Evolutionary conservation across 2,797 vertebrate species (phyloP).

Genomic region (Anabacerthia variegaticeps): DNA sequence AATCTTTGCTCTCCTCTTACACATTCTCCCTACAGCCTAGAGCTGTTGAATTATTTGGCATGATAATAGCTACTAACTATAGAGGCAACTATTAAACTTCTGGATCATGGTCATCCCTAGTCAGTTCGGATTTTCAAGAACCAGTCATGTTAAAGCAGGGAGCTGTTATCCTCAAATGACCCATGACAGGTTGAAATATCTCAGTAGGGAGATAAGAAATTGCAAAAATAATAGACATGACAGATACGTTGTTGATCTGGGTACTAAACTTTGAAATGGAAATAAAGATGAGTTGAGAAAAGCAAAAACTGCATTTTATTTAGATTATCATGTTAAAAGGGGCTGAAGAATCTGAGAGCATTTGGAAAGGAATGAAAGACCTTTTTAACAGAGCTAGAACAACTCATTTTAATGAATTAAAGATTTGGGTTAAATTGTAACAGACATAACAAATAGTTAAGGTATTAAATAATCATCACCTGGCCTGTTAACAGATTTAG

Average conservation of each 20-base stretch:
- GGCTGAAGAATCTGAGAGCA: background rate
- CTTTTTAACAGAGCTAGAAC: slow-evolving; percentile 19
- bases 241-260: background rate
- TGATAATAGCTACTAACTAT: background rate
- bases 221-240: slow-evolving; percentile 7
- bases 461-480: slow-evolving; percentile 59
- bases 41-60: background rate
- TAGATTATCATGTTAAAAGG: slow-evolving; percentile 29
- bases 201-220: slow-evolving; percentile 27
- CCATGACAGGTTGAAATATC: background rate
- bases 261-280: slow-evolving; percentile 49
- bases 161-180: slow-evolving; percentile 54
- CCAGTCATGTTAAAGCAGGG: background rate
- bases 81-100: background rate
- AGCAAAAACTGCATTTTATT: slow-evolving; percentile 39
- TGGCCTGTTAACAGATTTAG: slow-evolving; percentile 39
- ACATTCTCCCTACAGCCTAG: rapidly evolving
- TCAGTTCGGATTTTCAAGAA: background rate
- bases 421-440: slow-evolving; percentile 51
- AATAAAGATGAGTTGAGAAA: slow-evolving; percentile 36
- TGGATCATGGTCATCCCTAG: background rate
- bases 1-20: background rate
- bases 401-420: slow-evolving; percentile 61
- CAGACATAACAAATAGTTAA: slow-evolving; percentile 64
- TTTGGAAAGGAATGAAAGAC: slow-evolving; percentile 63